These are phyloP conservation scores for Latrodectus hesperus DNA, from an alignment of 2,888 invertebrate species.

Conservation along the genomic window DNA sequence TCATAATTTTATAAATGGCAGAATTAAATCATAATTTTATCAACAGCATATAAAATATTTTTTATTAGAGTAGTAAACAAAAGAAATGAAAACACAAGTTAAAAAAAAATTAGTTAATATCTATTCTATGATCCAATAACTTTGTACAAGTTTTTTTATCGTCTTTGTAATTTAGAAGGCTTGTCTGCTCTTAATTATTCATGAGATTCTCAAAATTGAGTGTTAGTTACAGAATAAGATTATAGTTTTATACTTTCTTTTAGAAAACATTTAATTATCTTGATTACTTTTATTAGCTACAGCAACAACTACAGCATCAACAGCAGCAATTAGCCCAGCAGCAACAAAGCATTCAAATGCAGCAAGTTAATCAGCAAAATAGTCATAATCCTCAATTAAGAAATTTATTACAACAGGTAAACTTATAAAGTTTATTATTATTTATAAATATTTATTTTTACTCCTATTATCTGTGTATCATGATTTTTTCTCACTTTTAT, in stretches of 20 bases:
- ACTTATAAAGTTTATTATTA: not conserved
- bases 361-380: slow-evolving; percentile 77
- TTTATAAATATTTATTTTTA: no score
- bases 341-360: slow-evolving; percentile 76
- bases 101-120: no score
- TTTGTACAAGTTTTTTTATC: no score
- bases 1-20: no score
- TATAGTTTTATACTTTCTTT: not conserved
- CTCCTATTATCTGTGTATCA: no score
- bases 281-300: slow-evolving; percentile 26
- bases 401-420: slow-evolving; percentile 70
- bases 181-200: not conserved
- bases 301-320: slow-evolving; percentile 68
- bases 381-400: slow-evolving; percentile 76
- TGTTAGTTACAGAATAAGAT: not conserved
- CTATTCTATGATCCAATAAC: no score
- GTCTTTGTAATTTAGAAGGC: not conserved
- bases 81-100: no score
- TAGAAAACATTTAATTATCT: not conserved
- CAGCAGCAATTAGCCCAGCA: slow-evolving; percentile 71
- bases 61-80: no score
- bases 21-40: no score
- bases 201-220: not conserved
- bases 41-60: no score
- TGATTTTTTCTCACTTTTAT: no score